Conservation (phyloP, 2,888 invertebrate genomes). For the Diadegma fenestrale region DNA sequence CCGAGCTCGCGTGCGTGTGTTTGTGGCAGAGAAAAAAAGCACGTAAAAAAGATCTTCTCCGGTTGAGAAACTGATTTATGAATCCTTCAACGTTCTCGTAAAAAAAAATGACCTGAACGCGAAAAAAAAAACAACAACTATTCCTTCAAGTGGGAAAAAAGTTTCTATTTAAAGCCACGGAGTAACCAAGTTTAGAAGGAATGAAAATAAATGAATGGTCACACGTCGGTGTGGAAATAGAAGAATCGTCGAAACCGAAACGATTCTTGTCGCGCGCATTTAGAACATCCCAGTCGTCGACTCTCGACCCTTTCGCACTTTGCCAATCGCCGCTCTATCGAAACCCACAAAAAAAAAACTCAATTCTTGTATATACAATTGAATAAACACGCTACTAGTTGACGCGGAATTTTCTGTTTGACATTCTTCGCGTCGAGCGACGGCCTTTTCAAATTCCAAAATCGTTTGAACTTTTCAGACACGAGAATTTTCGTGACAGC, state of each 20-base stretch:
- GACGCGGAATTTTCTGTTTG: constrained; percentile 1
- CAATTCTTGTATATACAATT: background rate
- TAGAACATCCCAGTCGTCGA: constrained; percentile 59
- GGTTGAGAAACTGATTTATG: constrained; percentile 45
- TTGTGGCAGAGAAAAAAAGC: constrained; percentile 8
- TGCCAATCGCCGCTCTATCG: constrained; percentile 44
- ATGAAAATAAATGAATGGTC: constrained; percentile 21
- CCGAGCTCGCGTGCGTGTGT: constrained; percentile 15
- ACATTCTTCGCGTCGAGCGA: background rate
- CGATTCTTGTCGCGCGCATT: constrained; percentile 32
- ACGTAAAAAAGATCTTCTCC: constrained; percentile 6
- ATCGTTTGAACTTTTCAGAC: background rate
- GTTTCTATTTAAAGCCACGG: constrained; percentile 44
- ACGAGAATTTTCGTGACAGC: background rate
- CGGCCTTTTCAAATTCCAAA: background rate
- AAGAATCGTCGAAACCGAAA: constrained; percentile 48
- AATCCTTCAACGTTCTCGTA: constrained; percentile 6
- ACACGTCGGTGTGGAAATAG: constrained; percentile 45
- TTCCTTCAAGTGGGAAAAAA: background rate
- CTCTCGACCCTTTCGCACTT: constrained; percentile 29
- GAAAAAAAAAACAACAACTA: background rate
- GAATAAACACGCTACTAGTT: constrained; percentile 8
- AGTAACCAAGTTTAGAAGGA: constrained; percentile 11
- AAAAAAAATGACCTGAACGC: constrained; percentile 35
- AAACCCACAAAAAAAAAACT: constrained; percentile 6